Evolutionary conservation across 2,797 vertebrate species (phyloP).

Genomic region (Emys orbicularis): DNA sequence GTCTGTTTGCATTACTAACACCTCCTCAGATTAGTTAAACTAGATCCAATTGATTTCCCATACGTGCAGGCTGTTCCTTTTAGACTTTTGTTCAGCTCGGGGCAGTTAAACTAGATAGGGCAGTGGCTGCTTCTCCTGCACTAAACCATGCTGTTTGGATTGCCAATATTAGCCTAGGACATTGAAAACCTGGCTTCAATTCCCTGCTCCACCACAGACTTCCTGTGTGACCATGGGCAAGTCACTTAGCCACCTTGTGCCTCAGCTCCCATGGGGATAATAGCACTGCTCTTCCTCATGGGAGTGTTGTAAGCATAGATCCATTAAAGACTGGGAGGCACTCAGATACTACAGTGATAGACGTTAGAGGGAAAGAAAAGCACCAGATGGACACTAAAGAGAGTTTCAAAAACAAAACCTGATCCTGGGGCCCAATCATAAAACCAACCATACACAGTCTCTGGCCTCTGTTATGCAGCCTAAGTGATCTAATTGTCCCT

Average conservation of each 20-base stretch:
- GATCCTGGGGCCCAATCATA: neutral
- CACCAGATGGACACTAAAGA: accelerated
- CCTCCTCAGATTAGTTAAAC: neutral
- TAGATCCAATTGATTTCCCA: neutral
- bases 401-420: neutral
- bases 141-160: neutral
- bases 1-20: neutral
- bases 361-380: neutral
- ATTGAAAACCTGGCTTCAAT: neutral
- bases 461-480: neutral
- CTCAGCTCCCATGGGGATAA: neutral
- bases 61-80: neutral
- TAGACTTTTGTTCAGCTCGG: neutral
- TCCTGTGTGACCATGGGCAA: neutral
- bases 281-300: neutral
- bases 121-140: too few relatives aligned
- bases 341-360: neutral
- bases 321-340: neutral
- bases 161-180: neutral
- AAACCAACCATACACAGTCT: neutral
- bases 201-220: conserved; percentile 30
- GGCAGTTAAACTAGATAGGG: neutral
- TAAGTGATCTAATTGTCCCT: neutral
- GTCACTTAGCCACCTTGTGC: neutral
- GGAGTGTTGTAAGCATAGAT: neutral